Conservation (phyloP, 1,140 invertebrate species). For the Conus betulinus region DNA sequence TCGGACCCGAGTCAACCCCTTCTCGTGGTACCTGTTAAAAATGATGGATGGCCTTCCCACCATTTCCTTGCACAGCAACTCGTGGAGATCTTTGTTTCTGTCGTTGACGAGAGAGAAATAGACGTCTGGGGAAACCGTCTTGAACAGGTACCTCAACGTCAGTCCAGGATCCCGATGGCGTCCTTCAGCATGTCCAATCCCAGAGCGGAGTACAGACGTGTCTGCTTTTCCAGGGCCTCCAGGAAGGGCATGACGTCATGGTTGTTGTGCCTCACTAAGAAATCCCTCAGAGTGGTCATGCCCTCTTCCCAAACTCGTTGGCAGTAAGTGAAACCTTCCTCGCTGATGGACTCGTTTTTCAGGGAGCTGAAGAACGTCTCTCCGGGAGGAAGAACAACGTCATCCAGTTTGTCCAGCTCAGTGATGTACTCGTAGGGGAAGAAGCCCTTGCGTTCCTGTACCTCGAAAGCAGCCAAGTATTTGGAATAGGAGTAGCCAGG, state of each 20-base stretch:
- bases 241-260: slow-evolving; percentile 45
- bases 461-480: no score
- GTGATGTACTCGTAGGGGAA: no score
- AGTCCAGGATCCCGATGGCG: slow-evolving; percentile 46
- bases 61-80: slow-evolving; percentile 41
- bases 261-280: slow-evolving; percentile 49
- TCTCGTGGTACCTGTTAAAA: slow-evolving; percentile 49
- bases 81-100: slow-evolving; percentile 43
- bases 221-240: slow-evolving; percentile 40
- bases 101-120: slow-evolving; percentile 44
- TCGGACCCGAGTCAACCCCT: slow-evolving; percentile 43
- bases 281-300: slow-evolving; percentile 48
- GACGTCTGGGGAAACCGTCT: slow-evolving; percentile 24
- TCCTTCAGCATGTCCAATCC: slow-evolving; percentile 51
- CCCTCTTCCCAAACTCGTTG: slow-evolving; percentile 44
- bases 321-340: neutral
- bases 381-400: no score
- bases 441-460: no score
- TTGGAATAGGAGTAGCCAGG: no score
- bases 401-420: no score
- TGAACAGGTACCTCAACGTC: slow-evolving; percentile 43
- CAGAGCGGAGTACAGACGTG: slow-evolving; percentile 35
- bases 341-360: no score
- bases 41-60: slow-evolving; percentile 48
- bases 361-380: no score